Conservation (phyloP, 2,888 invertebrate species). For the Ecdyonurus torrentis region DNA sequence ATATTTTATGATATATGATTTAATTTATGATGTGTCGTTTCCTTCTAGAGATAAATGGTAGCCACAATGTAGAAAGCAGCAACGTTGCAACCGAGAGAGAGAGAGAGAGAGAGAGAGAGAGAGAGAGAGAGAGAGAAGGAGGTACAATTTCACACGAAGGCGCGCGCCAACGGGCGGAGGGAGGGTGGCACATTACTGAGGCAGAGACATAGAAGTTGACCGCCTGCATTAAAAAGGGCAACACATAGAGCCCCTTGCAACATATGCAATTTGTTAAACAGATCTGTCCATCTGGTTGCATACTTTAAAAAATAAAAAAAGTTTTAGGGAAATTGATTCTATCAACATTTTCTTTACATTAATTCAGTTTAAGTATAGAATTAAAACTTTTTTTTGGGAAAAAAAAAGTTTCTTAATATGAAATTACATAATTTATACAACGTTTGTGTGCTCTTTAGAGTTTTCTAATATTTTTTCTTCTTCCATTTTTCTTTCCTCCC, state of each 20-base stretch:
- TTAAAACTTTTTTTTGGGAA: neutral
- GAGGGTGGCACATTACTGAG: neutral
- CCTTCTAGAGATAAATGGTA: neutral
- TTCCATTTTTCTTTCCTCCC: neutral
- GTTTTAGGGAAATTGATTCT: neutral
- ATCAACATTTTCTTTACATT: neutral
- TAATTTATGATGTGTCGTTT: constrained; percentile 14
- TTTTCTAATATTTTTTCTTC: neutral
- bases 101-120: neutral
- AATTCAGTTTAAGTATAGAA: neutral
- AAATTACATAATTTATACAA: neutral
- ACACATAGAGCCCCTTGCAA: neutral
- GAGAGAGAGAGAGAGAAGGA: neutral
- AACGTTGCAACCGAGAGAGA: too few species aligned
- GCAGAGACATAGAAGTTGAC: neutral
- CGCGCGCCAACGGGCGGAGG: neutral
- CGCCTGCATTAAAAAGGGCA: neutral
- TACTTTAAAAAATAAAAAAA: neutral
- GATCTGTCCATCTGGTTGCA: neutral
- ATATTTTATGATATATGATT: constrained; percentile 12
- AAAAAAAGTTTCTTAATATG: neutral
- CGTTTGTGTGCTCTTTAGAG: neutral
- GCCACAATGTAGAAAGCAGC: neutral
- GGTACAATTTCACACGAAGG: neutral
- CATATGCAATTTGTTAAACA: neutral